A percentile compares a stretch with the other conserved stretches of the same genome.
Evolutionary conservation across 2,888 invertebrate species (phyloP).

Genomic region (Campoplex nolae): DNA sequence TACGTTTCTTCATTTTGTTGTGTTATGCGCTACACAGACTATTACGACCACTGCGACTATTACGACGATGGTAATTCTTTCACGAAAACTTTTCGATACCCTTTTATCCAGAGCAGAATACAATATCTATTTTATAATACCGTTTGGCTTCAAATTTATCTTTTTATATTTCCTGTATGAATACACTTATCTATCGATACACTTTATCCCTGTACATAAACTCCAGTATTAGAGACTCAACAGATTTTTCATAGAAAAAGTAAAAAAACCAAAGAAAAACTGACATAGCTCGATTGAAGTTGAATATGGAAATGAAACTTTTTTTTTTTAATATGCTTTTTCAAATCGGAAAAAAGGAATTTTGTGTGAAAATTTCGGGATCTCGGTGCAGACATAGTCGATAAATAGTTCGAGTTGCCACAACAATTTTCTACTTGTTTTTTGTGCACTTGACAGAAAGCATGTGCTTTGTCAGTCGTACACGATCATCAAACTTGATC

Average conservation of each 20-base stretch:
- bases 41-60: conserved; percentile 85
- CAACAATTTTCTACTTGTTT: neutral
- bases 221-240: conserved; percentile 25
- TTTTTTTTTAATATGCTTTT: neutral
- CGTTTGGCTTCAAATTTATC: conserved; percentile 75
- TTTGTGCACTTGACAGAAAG: conserved; percentile 39
- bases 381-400: neutral
- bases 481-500: conserved; percentile 53
- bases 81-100: conserved; percentile 76
- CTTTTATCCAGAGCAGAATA: conserved; percentile 66
- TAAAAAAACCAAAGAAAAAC: neutral
- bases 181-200: conserved; percentile 47
- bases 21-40: conserved; percentile 84
- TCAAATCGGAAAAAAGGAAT: no score
- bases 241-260: conserved; percentile 8
- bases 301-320: neutral
- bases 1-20: conserved; percentile 83
- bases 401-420: neutral
- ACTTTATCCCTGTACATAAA: conserved; percentile 46
- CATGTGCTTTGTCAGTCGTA: conserved; percentile 67
- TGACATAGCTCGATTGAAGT: conserved; percentile 46
- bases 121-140: conserved; percentile 46
- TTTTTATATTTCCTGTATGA: conserved; percentile 65
- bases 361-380: neutral
- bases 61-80: conserved; percentile 84